phyloP scores from a whole-genome alignment of 2,113 vertebrate genomes.

The Callocephalon fimbriatum region DNA sequence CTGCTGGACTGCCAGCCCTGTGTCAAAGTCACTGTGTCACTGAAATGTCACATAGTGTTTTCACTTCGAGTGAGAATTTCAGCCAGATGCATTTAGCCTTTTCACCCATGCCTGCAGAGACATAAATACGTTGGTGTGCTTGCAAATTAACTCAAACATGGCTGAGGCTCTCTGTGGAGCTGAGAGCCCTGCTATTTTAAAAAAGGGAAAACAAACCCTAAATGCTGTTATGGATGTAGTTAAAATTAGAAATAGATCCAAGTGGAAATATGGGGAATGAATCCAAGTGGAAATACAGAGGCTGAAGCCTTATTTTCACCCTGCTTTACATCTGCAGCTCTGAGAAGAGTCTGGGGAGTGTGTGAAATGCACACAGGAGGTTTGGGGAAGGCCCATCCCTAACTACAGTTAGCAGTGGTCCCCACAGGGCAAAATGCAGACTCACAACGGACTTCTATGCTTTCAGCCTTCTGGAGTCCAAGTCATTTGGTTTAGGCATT shows the following conservation, averaged over 20 bases:
- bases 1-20: background rate
- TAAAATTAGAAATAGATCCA: constrained; percentile 46
- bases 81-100: background rate
- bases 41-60: background rate
- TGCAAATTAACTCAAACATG: background rate
- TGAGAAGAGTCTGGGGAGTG: background rate
- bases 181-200: background rate
- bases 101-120: background rate
- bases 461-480: background rate
- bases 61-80: background rate
- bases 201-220: background rate
- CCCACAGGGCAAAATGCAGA: background rate
- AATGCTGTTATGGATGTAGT: background rate
- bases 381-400: background rate
- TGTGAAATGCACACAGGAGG: background rate
- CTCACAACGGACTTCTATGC: background rate
- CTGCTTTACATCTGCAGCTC: background rate
- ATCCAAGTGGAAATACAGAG: constrained; percentile 3
- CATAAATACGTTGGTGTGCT: background rate
- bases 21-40: background rate
- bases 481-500: background rate
- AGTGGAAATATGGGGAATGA: background rate
- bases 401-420: background rate
- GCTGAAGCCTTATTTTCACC: background rate
- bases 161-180: background rate